Conservation (phyloP, 2,888 invertebrate genomes). For the Tetanocera ferruginea region DNA sequence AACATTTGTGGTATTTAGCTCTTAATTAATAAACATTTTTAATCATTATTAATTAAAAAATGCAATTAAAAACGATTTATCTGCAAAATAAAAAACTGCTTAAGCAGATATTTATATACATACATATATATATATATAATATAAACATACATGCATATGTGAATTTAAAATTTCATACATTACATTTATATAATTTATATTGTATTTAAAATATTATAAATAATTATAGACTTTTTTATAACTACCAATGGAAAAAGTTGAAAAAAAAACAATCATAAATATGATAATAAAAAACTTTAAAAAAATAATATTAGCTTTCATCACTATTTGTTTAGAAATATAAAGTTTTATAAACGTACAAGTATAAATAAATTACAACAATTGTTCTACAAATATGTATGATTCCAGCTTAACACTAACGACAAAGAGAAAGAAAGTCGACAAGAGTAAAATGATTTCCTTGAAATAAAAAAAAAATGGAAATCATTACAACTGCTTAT, state of each 20-base stretch:
- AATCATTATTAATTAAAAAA: neutral
- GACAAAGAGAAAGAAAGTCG: no score
- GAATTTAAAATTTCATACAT: slow-evolving; percentile 44
- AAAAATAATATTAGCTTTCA: slow-evolving; percentile 22
- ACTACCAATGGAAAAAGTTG: slow-evolving; percentile 36
- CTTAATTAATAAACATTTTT: slow-evolving; percentile 11
- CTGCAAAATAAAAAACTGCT: neutral
- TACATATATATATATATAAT: slow-evolving; percentile 39
- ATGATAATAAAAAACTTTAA: slow-evolving; percentile 32
- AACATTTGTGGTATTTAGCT: slow-evolving; percentile 16
- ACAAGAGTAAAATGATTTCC: no score
- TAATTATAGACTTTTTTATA: slow-evolving; percentile 46
- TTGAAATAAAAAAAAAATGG: no score
- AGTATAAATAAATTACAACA: no score
- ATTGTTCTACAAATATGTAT: no score
- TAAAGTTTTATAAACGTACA: no score
- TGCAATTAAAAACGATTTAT: slow-evolving; percentile 1
- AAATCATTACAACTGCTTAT: no score
- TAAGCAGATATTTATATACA: slow-evolving; percentile 24
- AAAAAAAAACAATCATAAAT: slow-evolving; percentile 39
- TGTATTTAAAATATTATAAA: slow-evolving; percentile 37
- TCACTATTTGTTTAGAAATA: no score
- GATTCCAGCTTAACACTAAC: no score
- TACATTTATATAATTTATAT: slow-evolving; percentile 35
- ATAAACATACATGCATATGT: slow-evolving; percentile 32